These are phyloP conservation scores for Epizoanthus ramosus DNA, from an alignment of 92 coral and sea anemone species.

Conservation along the genomic window DNA sequence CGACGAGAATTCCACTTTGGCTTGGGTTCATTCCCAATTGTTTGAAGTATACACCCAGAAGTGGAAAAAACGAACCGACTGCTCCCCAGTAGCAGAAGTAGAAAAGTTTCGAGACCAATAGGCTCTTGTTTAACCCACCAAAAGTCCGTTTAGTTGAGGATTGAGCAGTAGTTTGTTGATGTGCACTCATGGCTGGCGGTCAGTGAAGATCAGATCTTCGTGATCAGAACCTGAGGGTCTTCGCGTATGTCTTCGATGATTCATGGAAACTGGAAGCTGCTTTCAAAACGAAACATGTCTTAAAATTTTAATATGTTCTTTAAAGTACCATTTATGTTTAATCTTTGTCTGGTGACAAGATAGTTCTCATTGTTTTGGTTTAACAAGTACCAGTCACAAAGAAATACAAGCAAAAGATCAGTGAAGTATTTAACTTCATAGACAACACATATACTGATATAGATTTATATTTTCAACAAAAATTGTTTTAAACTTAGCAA, in stretches of 20 bases:
- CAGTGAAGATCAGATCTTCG: not conserved
- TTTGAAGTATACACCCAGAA: slow-evolving; percentile 97
- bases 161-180: not conserved
- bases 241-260: not conserved
- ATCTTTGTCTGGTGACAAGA: slow-evolving; percentile 29
- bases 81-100: slow-evolving; percentile 99
- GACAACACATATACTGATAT: too few species aligned
- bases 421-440: not conserved
- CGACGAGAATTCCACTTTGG: slow-evolving; percentile 93
- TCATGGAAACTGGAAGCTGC: slow-evolving; percentile 18
- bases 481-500: not conserved
- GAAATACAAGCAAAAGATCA: slow-evolving; percentile 4
- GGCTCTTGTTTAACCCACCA: slow-evolving; percentile 69
- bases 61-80: slow-evolving; percentile 97
- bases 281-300: slow-evolving; percentile 33
- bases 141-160: slow-evolving; percentile 28
- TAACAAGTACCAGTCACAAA: slow-evolving; percentile 22
- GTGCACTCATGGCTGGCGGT: slow-evolving; percentile 10
- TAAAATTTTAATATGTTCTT: slow-evolving; percentile 24
- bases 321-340: slow-evolving; percentile 29
- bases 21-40: slow-evolving; percentile 99
- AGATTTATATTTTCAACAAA: too few species aligned
- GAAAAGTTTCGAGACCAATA: slow-evolving; percentile 90
- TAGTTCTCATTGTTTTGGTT: slow-evolving; percentile 18
- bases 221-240: too few species aligned